Base-by-base conservation (phyloP, 2,113 vertebrate genomes). In the Chaetura pelagica region DNA sequence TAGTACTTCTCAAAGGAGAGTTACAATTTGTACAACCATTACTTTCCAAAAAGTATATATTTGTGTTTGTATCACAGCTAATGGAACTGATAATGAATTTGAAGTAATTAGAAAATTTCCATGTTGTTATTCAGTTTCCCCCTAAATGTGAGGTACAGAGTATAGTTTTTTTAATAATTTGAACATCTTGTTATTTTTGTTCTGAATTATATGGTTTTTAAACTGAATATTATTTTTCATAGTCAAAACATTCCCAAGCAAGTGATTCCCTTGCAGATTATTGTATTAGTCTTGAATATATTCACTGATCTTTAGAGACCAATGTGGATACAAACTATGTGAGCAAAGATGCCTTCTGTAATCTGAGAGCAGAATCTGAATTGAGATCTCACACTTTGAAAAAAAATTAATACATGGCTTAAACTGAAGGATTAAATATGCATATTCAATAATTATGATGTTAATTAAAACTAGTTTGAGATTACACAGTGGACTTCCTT, bases 361-460 rank as follows among this genome's bases (percentile, higher is more conserved):
- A 24, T 46, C n/a, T 63, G 42, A 63, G 72, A 75, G 38, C 35
- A 34, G 72, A 55, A 44, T 38, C 82, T 48, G 51, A 49, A 46
- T 0, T 40, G 55, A 62, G 15, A 51, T 80, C 51, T 63, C 52
- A 35, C 23, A 6, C 51, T 55, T 46, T 2, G 15, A 82, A 62
- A 49, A 4, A 12, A 73, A 69, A 79, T 0, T 1, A 24, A 20
- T 59, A 8, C 1, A 0, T 54, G 18, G 3, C 17, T 61, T 21
- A 71, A 78, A 49, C 0, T 0, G 5, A 35, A 21, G 5, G 58
- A 59, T 54, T 6, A 46, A 78, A 59, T 35, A 15, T 20, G 38
- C 7, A 4, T 12, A 7, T 59, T 78, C 6, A 42, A 40, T 81
- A 30, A 18, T 42, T 23, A 29, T 9, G 3, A 48, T 48, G 35